Base-by-base conservation (phyloP, 2,797 vertebrate genomes). In the Phoxinus dragarum region DNA sequence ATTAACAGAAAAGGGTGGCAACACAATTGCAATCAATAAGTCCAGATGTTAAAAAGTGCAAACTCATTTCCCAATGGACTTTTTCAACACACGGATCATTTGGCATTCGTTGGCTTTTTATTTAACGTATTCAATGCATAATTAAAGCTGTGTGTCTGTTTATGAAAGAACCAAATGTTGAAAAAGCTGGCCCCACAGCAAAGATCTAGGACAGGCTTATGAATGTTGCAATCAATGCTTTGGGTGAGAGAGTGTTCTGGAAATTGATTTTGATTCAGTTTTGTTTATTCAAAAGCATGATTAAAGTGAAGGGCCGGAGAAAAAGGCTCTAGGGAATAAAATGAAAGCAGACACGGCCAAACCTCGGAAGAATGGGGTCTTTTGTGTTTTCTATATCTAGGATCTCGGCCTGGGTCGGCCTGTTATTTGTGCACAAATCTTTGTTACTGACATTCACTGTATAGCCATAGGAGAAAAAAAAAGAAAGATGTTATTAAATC, bases 251-350 rank as follows among this genome's bases (percentile, higher is more conserved):
- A 61, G 47, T 68, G 40, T 68, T 68, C 47, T 87, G 85, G 82
- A 42, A 78, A 59, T 34, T 38, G 73, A 71, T 40, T 82, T 81
- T 83, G 59, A 40, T 59, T 80, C 87, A 72, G 88, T 87, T 72
- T 90, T 49, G 61, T 79, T 52, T 66, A 79, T 34, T 88, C 86
- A 64, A 87, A 88, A 78, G 80, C 81, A 81, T 89, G 79, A 78
- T 64, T 84, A 61, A 73, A 87, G 49, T 80, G 75, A 80, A 71
- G 64, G 85, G 83, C 14, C 16, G 80, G 27, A 88, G 84, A 82
- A 27, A 17, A 16, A 66, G 40, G 68, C 68, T 54, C 17, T 75
- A 10, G 61, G 36, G 69, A 64, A 73, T 74, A 40, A 72, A 84
- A 84, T 79, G 52, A 74, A 79, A 84, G 73, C 7, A 31, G 17